These are phyloP conservation scores for Taxidea taxus DNA, from an alignment of 2,113 vertebrate genomes.

Conservation along the genomic window DNA sequence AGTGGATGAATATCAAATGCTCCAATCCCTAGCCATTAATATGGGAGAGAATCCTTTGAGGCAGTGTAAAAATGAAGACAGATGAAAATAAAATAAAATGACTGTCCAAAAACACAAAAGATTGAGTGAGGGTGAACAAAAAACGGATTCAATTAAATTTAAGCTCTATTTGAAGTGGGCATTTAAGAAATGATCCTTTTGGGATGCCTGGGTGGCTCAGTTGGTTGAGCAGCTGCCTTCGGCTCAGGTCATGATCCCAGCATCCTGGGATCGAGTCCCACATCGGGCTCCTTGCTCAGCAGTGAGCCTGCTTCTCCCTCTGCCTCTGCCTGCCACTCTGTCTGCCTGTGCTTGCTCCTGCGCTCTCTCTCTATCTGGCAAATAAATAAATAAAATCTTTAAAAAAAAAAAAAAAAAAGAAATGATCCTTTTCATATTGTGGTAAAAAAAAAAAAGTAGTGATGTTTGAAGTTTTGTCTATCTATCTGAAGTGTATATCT, in stretches of 20 bases:
- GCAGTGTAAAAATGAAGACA: background rate
- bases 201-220: too few species aligned
- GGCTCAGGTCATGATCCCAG: too few species aligned
- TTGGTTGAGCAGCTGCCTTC: too few species aligned
- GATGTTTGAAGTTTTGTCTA: background rate
- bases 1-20: background rate
- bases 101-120: background rate
- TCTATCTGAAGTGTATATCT: background rate
- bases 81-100: background rate
- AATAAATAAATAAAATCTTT: too few species aligned
- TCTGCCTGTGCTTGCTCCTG: too few species aligned
- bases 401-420: too few species aligned
- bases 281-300: too few species aligned
- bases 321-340: too few species aligned
- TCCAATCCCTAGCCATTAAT: background rate
- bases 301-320: too few species aligned
- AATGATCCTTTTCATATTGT: background rate
- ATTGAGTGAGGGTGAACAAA: background rate
- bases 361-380: too few species aligned
- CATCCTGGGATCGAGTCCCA: too few species aligned
- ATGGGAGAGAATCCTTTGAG: background rate
- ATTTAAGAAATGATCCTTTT: background rate
- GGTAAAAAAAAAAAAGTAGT: background rate
- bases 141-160: background rate
- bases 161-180: background rate